Conservation (phyloP, 2,797 vertebrate species). For the Tenualosa ilisha region DNA sequence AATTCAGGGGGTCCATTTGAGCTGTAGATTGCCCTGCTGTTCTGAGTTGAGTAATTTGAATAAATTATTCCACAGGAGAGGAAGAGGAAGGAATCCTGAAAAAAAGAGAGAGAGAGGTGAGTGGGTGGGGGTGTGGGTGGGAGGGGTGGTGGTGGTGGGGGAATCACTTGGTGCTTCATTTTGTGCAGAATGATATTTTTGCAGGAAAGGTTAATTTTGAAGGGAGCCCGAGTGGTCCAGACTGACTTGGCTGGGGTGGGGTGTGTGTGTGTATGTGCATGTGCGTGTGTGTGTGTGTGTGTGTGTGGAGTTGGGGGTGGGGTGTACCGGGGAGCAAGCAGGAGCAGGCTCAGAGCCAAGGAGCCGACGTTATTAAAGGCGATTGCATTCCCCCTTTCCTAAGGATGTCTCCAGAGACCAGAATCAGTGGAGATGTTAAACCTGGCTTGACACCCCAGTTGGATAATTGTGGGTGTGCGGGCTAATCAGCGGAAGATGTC, state of each 20-base stretch:
- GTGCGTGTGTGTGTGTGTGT: constrained; percentile 53
- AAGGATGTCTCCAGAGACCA: constrained; percentile 99
- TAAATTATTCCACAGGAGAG: constrained; percentile 91
- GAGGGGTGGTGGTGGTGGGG: constrained; percentile 44
- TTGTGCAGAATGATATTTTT: constrained; percentile 99
- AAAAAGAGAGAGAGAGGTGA: constrained; percentile 32
- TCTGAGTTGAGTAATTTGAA: constrained; percentile 99
- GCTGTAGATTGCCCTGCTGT: constrained; percentile 98
- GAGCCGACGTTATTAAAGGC: constrained; percentile 99
- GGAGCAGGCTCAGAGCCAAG: constrained; percentile 42
- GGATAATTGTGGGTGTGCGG: constrained; percentile 99
- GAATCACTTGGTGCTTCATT: constrained; percentile 99
- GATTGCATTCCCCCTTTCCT: constrained; percentile 95
- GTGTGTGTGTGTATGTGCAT: constrained; percentile 57
- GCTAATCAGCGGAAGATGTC: constrained; percentile 99
- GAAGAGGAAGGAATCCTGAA: constrained; percentile 44
- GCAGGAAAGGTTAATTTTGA: constrained; percentile 99
- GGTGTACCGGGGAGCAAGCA: not conserved
- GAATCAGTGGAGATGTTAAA: constrained; percentile 99
- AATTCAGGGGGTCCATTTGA: constrained; percentile 93
- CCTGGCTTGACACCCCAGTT: constrained; percentile 99
- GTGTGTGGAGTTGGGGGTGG: constrained; percentile 55
- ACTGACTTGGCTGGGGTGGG: constrained; percentile 86
- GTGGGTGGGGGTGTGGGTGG: not conserved
- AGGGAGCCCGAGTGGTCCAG: constrained; percentile 98